Evolutionary conservation across 2,888 invertebrate genomes (phyloP), one percentile per base, ranked within the genome.

Genomic region (Elysia crispata): DNA sequence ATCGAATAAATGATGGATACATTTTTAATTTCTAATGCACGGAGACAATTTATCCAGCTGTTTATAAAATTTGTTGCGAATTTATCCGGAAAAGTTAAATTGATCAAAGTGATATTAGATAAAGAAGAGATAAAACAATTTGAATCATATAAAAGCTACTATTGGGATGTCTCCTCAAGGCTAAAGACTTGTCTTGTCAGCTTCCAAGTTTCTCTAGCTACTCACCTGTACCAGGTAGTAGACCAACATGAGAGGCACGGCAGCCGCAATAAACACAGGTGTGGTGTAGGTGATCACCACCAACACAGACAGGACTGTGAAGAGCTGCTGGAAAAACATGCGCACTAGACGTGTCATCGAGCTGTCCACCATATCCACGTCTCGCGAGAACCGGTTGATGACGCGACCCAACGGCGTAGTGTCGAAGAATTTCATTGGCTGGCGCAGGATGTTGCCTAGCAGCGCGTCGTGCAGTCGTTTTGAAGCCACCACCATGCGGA

Each of bases 151-250:
- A n/a, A n/a, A n/a, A n/a, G n/a, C n/a, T n/a, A n/a, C n/a, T n/a
- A n/a, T n/a, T n/a, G n/a, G n/a, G n/a, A n/a, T n/a, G n/a, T n/a
- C n/a, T n/a, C n/a, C n/a, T n/a, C n/a, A n/a, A n/a, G n/a, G n/a
- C n/a, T n/a, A n/a, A n/a, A n/a, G n/a, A n/a, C n/a, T 41, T 6
- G 41, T 41, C 41, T 11, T 41, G 41, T 11, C 3, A 11, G 41
- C 11, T 41, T 41, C 41, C 41, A 41, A 11, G 41, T 41, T 41
- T 41, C 41, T 15, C 25, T 31, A 23, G 20, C 13, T 0, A 0
- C 76, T 57, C 76, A 92, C 92, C 91, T 91, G 87, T 0, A 92
- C 86, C 41, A 90, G 75, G 76, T 85, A 87, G 84, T 92, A 92
- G 28, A 91, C 57, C 20, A 90, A 49, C 49, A 87, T 85, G 72